These are phyloP conservation scores for Scaptomyza caliginosa DNA, from an alignment of 2,888 invertebrate genomes.

Conservation along the genomic window DNA sequence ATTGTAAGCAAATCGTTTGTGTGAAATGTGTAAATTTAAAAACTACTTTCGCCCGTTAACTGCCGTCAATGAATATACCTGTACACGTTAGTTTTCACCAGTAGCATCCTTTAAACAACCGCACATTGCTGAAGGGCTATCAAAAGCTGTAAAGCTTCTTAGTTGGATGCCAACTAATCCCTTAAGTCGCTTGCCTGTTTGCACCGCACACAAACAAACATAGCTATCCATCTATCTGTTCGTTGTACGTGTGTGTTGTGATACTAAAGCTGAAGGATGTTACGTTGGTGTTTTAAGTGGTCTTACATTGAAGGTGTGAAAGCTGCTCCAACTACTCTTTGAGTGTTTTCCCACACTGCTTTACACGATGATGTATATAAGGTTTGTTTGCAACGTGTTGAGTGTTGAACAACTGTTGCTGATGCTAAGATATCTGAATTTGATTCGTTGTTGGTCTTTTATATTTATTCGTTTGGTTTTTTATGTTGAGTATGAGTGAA, in stretches of 20 bases:
- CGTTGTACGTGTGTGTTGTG: slow-evolving; percentile 2
- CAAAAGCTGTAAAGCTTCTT: slow-evolving; percentile 40
- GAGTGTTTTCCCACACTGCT: slow-evolving; percentile 16
- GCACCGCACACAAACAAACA: neutral
- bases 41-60: neutral
- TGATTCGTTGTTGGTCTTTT: too few relatives aligned
- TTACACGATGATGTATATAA: neutral
- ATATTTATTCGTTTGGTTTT: too few relatives aligned
- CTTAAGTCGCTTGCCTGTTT: slow-evolving; percentile 19
- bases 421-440: neutral
- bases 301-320: slow-evolving; percentile 21
- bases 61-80: neutral
- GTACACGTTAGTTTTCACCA: neutral
- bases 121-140: slow-evolving; percentile 2
- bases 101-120: neutral
- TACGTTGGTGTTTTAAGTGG: slow-evolving; percentile 28
- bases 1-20: slow-evolving; percentile 22
- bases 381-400: neutral
- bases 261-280: slow-evolving; percentile 11
- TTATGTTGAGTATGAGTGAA: too few relatives aligned
- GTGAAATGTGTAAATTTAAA: neutral
- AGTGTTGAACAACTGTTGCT: neutral
- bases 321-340: slow-evolving; percentile 13
- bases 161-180: slow-evolving; percentile 43
- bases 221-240: neutral